phyloP scores from a whole-genome alignment of 2,113 vertebrate species.

The Chamaetylas fuelleborni region DNA sequence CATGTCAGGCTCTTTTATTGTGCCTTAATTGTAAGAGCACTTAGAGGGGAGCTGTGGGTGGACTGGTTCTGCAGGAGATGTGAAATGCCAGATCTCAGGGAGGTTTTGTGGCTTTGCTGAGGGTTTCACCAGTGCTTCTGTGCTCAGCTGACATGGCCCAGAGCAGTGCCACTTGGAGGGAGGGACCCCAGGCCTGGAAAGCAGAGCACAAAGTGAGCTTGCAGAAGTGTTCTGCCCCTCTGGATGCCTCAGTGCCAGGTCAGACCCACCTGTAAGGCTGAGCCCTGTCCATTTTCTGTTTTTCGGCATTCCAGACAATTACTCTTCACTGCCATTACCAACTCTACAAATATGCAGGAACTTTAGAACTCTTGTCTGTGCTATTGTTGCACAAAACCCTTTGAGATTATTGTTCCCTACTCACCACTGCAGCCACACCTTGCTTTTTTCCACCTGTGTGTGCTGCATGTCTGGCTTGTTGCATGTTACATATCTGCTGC shows the following conservation, averaged over 20 bases:
- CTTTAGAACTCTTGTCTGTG: not conserved
- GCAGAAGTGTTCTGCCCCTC: not conserved
- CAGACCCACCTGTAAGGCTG: not conserved
- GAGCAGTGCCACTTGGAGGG: not conserved
- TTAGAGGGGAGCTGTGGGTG: not conserved
- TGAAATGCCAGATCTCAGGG: not conserved
- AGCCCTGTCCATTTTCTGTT: not conserved
- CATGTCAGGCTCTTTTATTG: conserved; percentile 68
- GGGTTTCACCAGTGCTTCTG: not conserved
- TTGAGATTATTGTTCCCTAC: not conserved
- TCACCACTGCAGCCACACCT: not conserved
- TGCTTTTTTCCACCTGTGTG: not conserved
- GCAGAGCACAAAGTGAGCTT: not conserved
- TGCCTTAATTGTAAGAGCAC: conserved; percentile 31
- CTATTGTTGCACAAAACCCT: not conserved
- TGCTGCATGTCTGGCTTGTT: not conserved
- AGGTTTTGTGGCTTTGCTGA: not conserved
- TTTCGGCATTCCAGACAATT: not conserved
- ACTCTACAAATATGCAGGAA: too few species aligned
- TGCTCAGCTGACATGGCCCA: not conserved
- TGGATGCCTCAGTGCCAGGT: not conserved
- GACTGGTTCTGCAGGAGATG: not conserved
- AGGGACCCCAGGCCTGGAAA: not conserved
- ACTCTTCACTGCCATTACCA: not conserved
- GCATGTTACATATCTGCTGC: not conserved